These are phyloP conservation scores for Steinernema carpocapsae DNA, from an alignment of 2,888 invertebrate species.

Conservation along the genomic window DNA sequence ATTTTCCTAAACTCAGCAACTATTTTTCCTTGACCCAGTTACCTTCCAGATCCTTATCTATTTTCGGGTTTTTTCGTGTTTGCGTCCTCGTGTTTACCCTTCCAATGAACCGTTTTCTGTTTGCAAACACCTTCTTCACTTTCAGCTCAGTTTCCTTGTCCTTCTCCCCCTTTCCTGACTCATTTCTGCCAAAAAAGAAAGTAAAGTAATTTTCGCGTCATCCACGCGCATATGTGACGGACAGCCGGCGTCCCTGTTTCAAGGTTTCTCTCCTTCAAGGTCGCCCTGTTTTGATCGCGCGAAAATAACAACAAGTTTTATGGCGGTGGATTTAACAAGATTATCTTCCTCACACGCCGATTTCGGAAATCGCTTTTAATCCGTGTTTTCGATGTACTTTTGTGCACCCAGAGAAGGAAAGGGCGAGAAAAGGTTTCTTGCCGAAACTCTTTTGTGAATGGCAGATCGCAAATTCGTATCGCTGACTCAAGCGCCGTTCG, in stretches of 20 bases:
- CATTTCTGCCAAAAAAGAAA: background rate
- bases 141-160: no score
- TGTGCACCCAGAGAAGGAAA: no score
- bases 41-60: no score
- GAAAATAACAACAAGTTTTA: background rate
- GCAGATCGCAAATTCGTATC: constrained; percentile 27
- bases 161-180: background rate
- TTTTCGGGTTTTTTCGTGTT: no score
- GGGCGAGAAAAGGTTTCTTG: background rate
- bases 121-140: no score
- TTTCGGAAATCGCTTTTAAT: no score
- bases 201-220: constrained; percentile 31
- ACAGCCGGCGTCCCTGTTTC: constrained; percentile 28
- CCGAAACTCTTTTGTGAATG: no score
- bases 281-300: constrained; percentile 20
- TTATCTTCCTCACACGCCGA: background rate
- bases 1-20: no score
- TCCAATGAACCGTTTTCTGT: no score
- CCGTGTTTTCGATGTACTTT: no score
- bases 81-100: no score
- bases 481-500: constrained; percentile 14
- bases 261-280: constrained; percentile 28
- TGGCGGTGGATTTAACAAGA: background rate
- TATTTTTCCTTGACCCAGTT: no score
- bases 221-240: constrained; percentile 5